Base-by-base conservation (phyloP, 2,797 vertebrate genomes). In the Peromyscus attwateri region DNA sequence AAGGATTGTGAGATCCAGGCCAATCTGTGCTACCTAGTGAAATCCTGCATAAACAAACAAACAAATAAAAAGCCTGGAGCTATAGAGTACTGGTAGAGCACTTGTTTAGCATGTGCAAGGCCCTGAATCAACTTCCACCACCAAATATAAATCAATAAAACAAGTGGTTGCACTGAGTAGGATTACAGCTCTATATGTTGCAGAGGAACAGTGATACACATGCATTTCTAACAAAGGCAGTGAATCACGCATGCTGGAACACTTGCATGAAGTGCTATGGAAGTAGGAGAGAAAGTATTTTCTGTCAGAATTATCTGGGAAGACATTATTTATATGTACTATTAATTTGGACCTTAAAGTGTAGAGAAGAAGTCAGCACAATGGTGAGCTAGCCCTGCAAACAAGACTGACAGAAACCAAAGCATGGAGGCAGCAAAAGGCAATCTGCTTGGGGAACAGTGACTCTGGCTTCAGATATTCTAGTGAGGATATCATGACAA, bases 381-480 rank as follows among this genome's bases (percentile, higher is more conserved):
- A 71, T 2, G 16, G 46, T 89, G 19, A 52, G 19, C 71, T n/a
- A 92, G 55, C 66, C 77, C 64, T 79, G 2, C 55, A 84, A 93
- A 57, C 7, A 71, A 9, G 75, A 82, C 23, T 96, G 80, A 89
- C 37, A 79, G 55, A 89, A 93, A 60, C 23, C 84, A 95, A 73
- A 29, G 5, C 49, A 92, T 2, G 14, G 43, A 84, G 52, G 43
- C 16, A 92, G 43, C 43, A 92, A 64, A 75, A 19, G 57, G 31
- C 37, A 92, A 37, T 70, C 79, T 55, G 12, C n/a, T 37, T 81
- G 88, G 34, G 52, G 31, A 95, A 19, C 25, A 21, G 37, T 11
- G 21, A 64, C 52, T 76, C 14, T 27, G 87, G 77, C 82, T 60
- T 84, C 52, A 90, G 57, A n/a, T n/a, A n/a, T 91, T 91, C 19